Conservation (phyloP, 1,140 invertebrate species). For the Mamestra configurata region DNA sequence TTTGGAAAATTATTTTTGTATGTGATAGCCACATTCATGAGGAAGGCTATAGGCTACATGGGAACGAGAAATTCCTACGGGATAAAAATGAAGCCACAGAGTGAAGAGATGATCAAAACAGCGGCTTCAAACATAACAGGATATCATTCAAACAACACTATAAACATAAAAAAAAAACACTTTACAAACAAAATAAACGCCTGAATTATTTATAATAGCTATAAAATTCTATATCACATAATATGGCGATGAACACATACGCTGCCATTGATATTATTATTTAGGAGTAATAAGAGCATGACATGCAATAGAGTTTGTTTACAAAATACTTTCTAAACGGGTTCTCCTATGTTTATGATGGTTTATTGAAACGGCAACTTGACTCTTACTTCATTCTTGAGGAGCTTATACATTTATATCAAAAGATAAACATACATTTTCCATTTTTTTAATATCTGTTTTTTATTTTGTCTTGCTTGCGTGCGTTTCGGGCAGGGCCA, state of each 20-base stretch:
- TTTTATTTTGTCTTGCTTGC: too few species aligned
- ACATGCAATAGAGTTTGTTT: conserved; percentile 44
- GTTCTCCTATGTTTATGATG: conserved; percentile 55
- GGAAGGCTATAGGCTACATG: too few species aligned
- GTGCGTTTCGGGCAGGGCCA: too few species aligned
- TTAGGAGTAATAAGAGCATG: conserved; percentile 29
- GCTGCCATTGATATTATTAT: conserved; percentile 25
- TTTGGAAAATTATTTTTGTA: too few species aligned
- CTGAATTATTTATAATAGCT: not conserved
- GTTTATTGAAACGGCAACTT: conserved; percentile 51
- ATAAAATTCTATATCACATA: conserved; percentile 12
- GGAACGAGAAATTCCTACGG: too few species aligned
- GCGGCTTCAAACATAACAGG: not conserved
- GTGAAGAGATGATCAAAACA: too few species aligned
- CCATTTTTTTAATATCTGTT: too few species aligned
- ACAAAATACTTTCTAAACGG: conserved; percentile 49
- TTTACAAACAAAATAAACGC: not conserved
- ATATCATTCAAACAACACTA: not conserved
- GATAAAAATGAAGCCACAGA: too few species aligned
- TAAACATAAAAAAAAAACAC: not conserved
- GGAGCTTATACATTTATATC: conserved; percentile 3
- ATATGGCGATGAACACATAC: conserved; percentile 6
- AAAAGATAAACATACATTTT: not conserved
- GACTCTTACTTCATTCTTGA: conserved; percentile 34
- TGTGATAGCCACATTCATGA: too few species aligned